Base-by-base conservation (phyloP, 2,888 invertebrate species). In the Orchesellides sinensis region DNA sequence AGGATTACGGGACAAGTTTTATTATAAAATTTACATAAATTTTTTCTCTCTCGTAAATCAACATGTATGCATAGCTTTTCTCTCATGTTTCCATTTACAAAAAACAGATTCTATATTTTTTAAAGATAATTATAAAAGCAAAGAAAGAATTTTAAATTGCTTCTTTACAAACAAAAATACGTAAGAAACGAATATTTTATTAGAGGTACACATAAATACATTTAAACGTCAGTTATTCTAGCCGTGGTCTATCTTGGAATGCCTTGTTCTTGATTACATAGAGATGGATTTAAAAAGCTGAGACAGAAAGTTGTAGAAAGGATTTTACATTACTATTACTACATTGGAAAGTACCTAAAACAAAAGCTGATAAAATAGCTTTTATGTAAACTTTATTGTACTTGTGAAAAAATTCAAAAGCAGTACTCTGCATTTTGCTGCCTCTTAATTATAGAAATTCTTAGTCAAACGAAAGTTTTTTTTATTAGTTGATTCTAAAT, bases 231-330 rank as follows among this genome's bases (percentile, higher is more conserved):
- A n/a, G n/a, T 19, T 49, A 19, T 49, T n/a, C n/a, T n/a, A 56
- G 49, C 47, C 68, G 61, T 78, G 77, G 77, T 69, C 78, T 69
- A 45, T 68, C 69, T 69, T 68, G 69, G 69, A 78, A 78, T 78
- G 69, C 78, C 78, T 78, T 78, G 69, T 78, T 78, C 66, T 75
- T 75, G 74, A n/a, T n/a, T n/a, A n/a, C n/a, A n/a, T n/a, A n/a
- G n/a, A n/a, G n/a, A n/a, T n/a, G n/a, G n/a, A 74, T 74, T 65
- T 63, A 74, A 35, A 35, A 35, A 35, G 35, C 35, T 35, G 35
- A 35, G 35, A 12, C n/a, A n/a, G n/a, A n/a, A n/a, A n/a, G n/a
- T n/a, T n/a, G n/a, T n/a, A n/a, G n/a, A n/a, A n/a, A n/a, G n/a
- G n/a, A n/a, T n/a, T n/a, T n/a, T n/a, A n/a, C n/a, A n/a, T n/a